Evolutionary conservation across 2,113 vertebrate species (phyloP), one percentile per base, ranked within the genome.

Genomic region (Amia ocellicauda): DNA sequence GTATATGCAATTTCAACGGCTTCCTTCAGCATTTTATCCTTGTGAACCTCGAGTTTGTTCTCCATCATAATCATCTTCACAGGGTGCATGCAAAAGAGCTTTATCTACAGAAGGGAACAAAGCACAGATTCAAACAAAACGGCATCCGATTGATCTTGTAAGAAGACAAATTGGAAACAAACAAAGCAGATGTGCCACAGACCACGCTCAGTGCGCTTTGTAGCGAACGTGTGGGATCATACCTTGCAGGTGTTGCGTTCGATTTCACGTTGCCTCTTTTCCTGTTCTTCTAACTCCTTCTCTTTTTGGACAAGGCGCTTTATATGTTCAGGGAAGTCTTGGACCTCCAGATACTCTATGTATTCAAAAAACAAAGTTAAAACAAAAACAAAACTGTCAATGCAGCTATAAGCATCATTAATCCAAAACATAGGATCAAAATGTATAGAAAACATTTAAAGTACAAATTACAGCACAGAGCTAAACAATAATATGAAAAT

Each of bases 241-340:
- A 98, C 97, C 90, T 99, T 99, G 92, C 97, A 99, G 0, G 96
- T 99, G 77, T 99, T 99, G 50, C 95, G 93, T 26, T 99, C 95
- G 36, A 99, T 98, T 87, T 99, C 97, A 71, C 94, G 89, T 64
- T 97, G 97, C 53, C 92, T 91, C 77, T 98, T 99, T 67, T 99
- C 96, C 67, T 98, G 94, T 75, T 99, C 97, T 80, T 99, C 97
- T 45, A 92, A 78, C 72, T 99, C 96, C 81, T 94, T 94, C 74
- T 99, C 97, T 72, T 86, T 96, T 72, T 94, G 91, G 57, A 99
- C 94, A 75, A 99, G 80, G 62, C 78, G 86, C 76, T 92, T 94
- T 74, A 99, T 97, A 81, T 98, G 97, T 77, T 93, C 91, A 58
- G 97, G 95, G 74, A 96, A 99, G 58, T 97, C 94, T 52, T 91